Percentiles rank a stretch among this genome's conserved stretches.
These are phyloP conservation scores for Megalopta genalis DNA, from an alignment of 1,140 invertebrate species.

Conservation along the genomic window DNA sequence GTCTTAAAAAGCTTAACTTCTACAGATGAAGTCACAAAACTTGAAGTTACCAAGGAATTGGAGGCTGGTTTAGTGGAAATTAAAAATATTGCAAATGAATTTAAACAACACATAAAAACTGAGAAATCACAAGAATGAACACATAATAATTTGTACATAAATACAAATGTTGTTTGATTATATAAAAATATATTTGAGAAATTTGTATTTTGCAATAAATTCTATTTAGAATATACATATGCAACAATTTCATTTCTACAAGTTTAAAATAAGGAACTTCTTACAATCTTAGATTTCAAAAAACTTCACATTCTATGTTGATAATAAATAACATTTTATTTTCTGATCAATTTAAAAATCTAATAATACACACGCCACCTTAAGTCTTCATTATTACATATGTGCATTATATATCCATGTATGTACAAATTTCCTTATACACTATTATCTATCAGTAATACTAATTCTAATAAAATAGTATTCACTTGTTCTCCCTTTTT, in stretches of 20 bases:
- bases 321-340: constrained; percentile 34
- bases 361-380: constrained; percentile 19
- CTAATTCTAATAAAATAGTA: constrained; percentile 23
- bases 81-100: constrained; percentile 81
- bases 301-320: neutral
- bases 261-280: neutral
- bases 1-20: constrained; percentile 83
- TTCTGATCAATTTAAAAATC: constrained; percentile 17
- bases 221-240: neutral
- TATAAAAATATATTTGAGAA: constrained; percentile 23
- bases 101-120: constrained; percentile 76
- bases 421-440: constrained; percentile 30
- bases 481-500: neutral
- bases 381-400: constrained; percentile 28
- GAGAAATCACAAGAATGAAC: constrained; percentile 61
- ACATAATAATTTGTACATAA: constrained; percentile 38
- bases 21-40: constrained; percentile 75
- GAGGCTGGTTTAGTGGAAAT: constrained; percentile 77
- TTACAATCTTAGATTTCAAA: neutral
- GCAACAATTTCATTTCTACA: neutral
- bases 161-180: constrained; percentile 28
- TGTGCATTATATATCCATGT: constrained; percentile 26
- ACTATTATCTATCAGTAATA: constrained; percentile 2
- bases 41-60: constrained; percentile 73
- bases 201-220: constrained; percentile 35